phyloP scores from a whole-genome alignment of 2,797 vertebrate species.

The Chelmon rostratus region DNA sequence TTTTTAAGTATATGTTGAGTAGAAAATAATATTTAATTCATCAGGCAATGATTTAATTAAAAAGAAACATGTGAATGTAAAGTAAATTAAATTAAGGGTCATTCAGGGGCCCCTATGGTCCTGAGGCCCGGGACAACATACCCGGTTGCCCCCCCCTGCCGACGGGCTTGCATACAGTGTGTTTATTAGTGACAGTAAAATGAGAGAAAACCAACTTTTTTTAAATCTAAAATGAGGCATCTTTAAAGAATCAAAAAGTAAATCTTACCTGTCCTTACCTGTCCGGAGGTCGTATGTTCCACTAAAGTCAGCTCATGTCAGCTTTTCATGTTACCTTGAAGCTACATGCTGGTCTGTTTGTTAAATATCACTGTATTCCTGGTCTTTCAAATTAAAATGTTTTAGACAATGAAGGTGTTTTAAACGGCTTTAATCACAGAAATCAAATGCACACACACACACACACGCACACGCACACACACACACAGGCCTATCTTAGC shows the following conservation, averaged over 20 bases:
- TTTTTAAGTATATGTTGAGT: too few species aligned
- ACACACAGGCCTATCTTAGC: background rate
- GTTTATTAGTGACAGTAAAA: background rate
- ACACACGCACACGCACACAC: constrained; percentile 8
- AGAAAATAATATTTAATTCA: too few species aligned
- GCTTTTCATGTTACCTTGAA: constrained; percentile 7
- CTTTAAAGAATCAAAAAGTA: background rate
- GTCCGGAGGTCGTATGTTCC: background rate
- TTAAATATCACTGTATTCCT: background rate
- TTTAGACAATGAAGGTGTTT: constrained; percentile 8
- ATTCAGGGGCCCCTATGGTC: too few species aligned
- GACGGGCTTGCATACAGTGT: too few species aligned
- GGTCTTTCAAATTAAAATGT: constrained; percentile 9
- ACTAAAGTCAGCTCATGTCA: background rate
- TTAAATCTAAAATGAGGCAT: too few species aligned
- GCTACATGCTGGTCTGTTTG: background rate
- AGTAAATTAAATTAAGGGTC: too few species aligned
- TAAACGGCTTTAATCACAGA: constrained; percentile 2
- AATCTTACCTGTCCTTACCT: background rate
- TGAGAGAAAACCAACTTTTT: too few species aligned
- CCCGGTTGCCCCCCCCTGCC: too few species aligned
- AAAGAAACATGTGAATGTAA: too few species aligned
- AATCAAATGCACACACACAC: constrained; percentile 14
- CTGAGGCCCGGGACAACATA: too few species aligned
- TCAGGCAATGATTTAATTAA: too few species aligned